Base-by-base conservation (phyloP, 1,140 invertebrate species). In the Brachystomella parvula region DNA sequence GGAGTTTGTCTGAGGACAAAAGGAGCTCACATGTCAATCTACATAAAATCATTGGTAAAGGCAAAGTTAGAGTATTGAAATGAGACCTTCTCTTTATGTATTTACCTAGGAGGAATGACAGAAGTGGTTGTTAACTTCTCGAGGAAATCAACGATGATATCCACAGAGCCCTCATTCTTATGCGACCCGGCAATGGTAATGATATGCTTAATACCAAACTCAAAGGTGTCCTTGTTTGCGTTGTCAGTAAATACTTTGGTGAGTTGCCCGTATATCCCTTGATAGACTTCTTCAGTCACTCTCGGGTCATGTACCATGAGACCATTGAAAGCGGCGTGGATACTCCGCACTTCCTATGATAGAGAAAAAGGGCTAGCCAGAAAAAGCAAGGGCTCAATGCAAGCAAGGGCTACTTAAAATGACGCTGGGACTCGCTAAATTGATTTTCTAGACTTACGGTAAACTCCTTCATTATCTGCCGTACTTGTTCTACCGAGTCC, bases 1-100 rank as follows among this genome's bases (percentile, higher is more conserved):
- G 68, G 15, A 84, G 73, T 63, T 78, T 77, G 31, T 83, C 80
- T 72, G 76, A 76, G 6, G 73, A 75, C 9, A 84, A 71, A 21
- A 84, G 70, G 9, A 76, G 72, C 65, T 83, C 81, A 76, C 82
- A 83, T 12, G 67, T 60, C 47, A 83, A 75, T 61, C 77, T 73
- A 69, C 79, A 82, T 26, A 63, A 35, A 71, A 47, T 21, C 49
- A 47, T 60, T 47, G n/a, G 57, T 59, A 17, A 61, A n/a, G n/a
- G 35, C 35, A 19, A 67, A 31, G 21, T 39, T 24, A 47, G 21
- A 61, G 19, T 32, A 53, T 44, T n/a, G 39, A 6, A 67, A 47
- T 31, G 9, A 3, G 17, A 1, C n/a, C n/a, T 29, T 39, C 15
- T 44, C 19, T 31, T 3, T 66, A 32, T 21, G 61, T 39, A 44